These are phyloP conservation scores for Mythimna albipuncta DNA, from an alignment of 2,888 invertebrate species.

Conservation along the genomic window DNA sequence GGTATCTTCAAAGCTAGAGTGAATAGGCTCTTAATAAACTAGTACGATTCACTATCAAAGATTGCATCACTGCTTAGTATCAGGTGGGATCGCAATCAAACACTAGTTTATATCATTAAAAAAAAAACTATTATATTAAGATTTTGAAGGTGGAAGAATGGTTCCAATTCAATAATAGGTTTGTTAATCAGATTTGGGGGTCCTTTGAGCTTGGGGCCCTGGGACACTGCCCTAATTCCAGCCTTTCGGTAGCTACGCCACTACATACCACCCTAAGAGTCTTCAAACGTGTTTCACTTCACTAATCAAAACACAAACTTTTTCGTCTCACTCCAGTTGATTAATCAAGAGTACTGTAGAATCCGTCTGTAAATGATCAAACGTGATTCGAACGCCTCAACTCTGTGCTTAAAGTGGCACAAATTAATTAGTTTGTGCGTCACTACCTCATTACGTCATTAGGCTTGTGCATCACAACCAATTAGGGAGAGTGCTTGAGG, in stretches of 20 bases:
- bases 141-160: too few relatives aligned
- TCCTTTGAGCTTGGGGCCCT: too few relatives aligned
- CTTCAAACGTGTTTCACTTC: conserved; percentile 38
- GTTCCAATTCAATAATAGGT: too few relatives aligned
- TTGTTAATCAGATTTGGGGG: too few relatives aligned
- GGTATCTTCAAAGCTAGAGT: too few relatives aligned
- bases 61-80: too few relatives aligned
- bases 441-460: conserved; percentile 50
- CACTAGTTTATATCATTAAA: too few relatives aligned
- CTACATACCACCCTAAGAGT: background rate
- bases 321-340: conserved; percentile 37
- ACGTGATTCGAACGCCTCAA: conserved; percentile 7
- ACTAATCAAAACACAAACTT: conserved; percentile 43
- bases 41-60: too few relatives aligned
- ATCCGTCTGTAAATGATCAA: conserved; percentile 32
- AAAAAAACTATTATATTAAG: too few relatives aligned
- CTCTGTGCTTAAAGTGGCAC: conserved; percentile 7
- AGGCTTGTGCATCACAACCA: conserved; percentile 48
- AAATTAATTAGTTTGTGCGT: conserved; percentile 55
- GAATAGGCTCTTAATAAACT: too few relatives aligned
- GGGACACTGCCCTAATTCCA: background rate
- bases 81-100: too few relatives aligned
- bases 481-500: conserved; percentile 60
- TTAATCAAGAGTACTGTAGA: conserved; percentile 35
- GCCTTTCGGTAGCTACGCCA: too few relatives aligned